Evolutionary conservation across 2,113 vertebrate species (phyloP).

Genomic region (Zapus hudsonius): DNA sequence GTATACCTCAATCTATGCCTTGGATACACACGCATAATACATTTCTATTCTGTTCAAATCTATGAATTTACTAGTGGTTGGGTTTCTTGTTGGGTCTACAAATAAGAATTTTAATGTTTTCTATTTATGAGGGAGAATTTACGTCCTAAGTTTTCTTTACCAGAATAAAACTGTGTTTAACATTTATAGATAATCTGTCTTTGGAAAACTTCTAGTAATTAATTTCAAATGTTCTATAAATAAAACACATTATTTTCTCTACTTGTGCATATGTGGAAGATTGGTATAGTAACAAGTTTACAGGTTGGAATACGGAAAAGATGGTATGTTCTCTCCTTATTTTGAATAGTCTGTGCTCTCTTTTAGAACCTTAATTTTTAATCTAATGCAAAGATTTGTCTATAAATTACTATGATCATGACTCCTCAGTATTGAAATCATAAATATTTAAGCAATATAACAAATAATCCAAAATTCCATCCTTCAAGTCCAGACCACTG

Average conservation of each 20-base stretch:
- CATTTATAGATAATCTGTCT: conserved; percentile 7
- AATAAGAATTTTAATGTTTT: background rate
- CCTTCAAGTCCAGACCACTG: conserved; percentile 11
- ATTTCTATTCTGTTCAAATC: conserved; percentile 19
- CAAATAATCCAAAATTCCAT: conserved; percentile 43
- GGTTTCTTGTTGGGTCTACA: conserved; percentile 13
- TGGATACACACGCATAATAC: background rate
- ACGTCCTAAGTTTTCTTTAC: conserved; percentile 51
- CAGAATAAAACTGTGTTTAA: conserved; percentile 48
- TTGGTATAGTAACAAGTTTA: background rate
- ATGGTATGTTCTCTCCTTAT: conserved; percentile 12
- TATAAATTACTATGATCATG: background rate
- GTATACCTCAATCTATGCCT: conserved; percentile 32
- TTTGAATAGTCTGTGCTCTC: background rate
- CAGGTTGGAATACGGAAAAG: conserved; percentile 6
- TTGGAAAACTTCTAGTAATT: conserved; percentile 37
- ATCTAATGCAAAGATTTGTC: conserved; percentile 26
- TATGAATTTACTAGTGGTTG: conserved; percentile 28
- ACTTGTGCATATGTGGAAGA: conserved; percentile 36
- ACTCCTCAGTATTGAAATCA: conserved; percentile 44
- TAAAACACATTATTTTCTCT: conserved; percentile 29
- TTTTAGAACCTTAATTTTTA: background rate
- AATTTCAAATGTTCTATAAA: conserved; percentile 35
- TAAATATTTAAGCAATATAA: conserved; percentile 1
- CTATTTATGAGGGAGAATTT: conserved; percentile 30